Base-by-base conservation (phyloP, 2,888 invertebrate species). In the Hydropsyche betteni region DNA sequence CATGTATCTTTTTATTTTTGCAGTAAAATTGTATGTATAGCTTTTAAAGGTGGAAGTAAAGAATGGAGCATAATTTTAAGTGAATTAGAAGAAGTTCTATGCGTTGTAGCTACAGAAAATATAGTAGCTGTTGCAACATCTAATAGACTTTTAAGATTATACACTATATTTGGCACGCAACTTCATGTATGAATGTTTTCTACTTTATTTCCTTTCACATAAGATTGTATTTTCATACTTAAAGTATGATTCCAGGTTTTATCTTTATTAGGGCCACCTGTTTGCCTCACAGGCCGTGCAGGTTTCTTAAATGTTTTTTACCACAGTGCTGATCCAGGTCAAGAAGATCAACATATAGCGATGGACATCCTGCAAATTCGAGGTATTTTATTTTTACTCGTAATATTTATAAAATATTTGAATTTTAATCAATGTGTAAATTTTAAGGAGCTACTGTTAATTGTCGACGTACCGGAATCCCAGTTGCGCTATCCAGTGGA, bases 101-200 rank as follows among this genome's bases (percentile, higher is more conserved):
- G 92, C 51, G 84, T 92, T 72, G 86, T 89, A 0, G 90, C 93
- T 72, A 92, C 92, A 4, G 86, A 87, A 14, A 91, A 88, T n/a
- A 89, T 96, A 81, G 89, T 97, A 38, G 97, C 94, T 0, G 91
- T 92, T 74, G 94, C 92, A 1, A 96, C 96, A 0, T 90, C 89
- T 80, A 88, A 89, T 74, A 88, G 95, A 33, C 89, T 92, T 80
- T 84, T 99, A 69, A 86, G 98, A n/a, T 84, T 98, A 4, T 97
- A 93, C 84, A 93, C 94, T 5, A 87, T 94, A 10, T 91, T 93
- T 84, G 99, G 99, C 68, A 92, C 94, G 0, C 98, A 99, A 86
- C 89, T 92, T 81, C 93, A 94, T 82, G 86, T 87, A 69, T 36
- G 79, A 72, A 78, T 77, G 77, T 77, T 55, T 51, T 8, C 68